Conservation (phyloP, 2,797 vertebrate genomes). For the Luscinia luscinia region DNA sequence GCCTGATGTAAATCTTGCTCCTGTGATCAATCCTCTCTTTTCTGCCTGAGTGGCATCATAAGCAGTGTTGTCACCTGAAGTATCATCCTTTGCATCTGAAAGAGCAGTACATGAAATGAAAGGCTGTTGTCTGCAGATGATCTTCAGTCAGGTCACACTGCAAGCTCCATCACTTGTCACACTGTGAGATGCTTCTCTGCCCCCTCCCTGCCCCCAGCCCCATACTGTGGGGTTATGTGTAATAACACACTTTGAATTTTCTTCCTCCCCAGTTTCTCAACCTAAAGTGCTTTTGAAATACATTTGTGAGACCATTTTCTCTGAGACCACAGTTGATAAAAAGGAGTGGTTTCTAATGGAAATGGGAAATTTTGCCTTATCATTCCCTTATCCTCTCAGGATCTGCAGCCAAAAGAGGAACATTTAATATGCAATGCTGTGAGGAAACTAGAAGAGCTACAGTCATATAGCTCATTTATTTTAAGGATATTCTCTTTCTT, state of each 20-base stretch:
- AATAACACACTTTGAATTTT: background rate
- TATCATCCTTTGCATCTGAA: background rate
- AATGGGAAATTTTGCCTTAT: slow-evolving; percentile 1
- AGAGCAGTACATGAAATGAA: background rate
- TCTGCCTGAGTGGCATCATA: background rate
- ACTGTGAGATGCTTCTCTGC: background rate
- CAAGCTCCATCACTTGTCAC: background rate
- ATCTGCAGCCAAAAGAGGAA: background rate
- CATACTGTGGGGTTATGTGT: background rate
- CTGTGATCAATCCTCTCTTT: background rate
- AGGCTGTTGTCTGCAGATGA: background rate
- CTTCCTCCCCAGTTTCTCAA: background rate
- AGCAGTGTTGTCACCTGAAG: background rate
- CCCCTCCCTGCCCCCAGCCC: background rate
- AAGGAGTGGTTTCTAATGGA: background rate
- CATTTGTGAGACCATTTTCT: background rate
- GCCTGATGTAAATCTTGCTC: background rate
- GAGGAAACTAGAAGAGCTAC: background rate
- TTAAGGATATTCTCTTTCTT: background rate
- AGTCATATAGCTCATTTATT: background rate
- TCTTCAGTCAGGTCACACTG: background rate
- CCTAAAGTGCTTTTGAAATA: background rate
- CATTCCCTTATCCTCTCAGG: background rate
- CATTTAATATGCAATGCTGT: background rate
- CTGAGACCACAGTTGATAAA: background rate